These are phyloP conservation scores for Virgularia gustaviana DNA, from an alignment of 92 coral and sea anemone species.

Conservation along the genomic window DNA sequence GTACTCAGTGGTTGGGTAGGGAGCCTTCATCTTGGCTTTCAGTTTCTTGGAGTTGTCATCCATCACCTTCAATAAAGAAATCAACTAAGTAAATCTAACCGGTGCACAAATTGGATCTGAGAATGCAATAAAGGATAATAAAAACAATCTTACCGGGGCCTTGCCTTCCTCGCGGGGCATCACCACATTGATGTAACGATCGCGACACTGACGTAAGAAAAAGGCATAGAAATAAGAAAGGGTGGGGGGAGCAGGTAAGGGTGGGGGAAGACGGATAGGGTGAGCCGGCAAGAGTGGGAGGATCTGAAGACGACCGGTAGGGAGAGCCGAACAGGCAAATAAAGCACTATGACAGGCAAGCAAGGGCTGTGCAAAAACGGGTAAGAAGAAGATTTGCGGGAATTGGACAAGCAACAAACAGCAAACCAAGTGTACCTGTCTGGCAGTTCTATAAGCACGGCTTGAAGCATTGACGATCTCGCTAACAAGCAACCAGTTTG, in stretches of 20 bases:
- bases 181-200: constrained; percentile 87
- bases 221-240: too few species aligned
- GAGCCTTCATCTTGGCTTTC: constrained; percentile 70
- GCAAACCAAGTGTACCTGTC: constrained; percentile 64
- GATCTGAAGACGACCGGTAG: too few species aligned
- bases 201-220: constrained; percentile 72
- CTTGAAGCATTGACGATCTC: constrained; percentile 91
- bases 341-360: too few species aligned
- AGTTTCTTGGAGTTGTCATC: constrained; percentile 84
- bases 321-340: too few species aligned
- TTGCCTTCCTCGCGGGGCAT: constrained; percentile 98
- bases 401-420: not conserved
- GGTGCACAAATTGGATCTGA: not conserved
- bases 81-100: not conserved
- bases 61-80: constrained; percentile 56
- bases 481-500: constrained; percentile 97
- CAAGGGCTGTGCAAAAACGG: too few species aligned
- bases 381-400: too few species aligned
- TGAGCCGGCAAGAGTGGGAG: too few species aligned
- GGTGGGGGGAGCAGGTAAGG: too few species aligned
- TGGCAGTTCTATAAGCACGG: constrained; percentile 81
- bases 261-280: too few species aligned
- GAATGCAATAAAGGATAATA: not conserved
- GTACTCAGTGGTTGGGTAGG: constrained; percentile 53
- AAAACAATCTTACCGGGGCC: constrained; percentile 96